Evolutionary conservation across 2,888 invertebrate genomes (phyloP).

Genomic region (Sphaeridia pumilis): DNA sequence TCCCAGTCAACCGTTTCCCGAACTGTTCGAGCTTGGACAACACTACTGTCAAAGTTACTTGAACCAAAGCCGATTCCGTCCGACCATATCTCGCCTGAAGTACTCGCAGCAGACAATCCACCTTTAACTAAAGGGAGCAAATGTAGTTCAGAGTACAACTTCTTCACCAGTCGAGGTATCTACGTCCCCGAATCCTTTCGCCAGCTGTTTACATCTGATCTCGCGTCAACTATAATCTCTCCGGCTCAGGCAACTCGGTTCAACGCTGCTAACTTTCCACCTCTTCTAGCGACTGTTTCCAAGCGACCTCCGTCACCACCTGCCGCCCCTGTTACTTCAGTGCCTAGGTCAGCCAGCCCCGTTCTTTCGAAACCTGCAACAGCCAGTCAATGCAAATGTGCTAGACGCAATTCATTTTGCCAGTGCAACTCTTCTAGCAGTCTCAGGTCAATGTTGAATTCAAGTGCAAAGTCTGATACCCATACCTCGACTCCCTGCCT

Average conservation of each 20-base stretch:
- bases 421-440: too few species aligned
- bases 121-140: slow-evolving; percentile 1
- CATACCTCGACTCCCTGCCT: too few species aligned
- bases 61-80: slow-evolving; percentile 16
- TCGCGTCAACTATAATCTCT: slow-evolving; percentile 20
- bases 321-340: not conserved
- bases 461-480: too few species aligned
- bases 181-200: slow-evolving; percentile 31
- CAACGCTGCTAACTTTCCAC: not conserved
- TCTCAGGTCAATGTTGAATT: too few species aligned
- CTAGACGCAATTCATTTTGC: too few species aligned
- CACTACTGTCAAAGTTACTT: slow-evolving; percentile 32
- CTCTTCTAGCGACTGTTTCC: slow-evolving; percentile 1
- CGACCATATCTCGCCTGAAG: not conserved
- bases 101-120: not conserved
- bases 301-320: too few species aligned
- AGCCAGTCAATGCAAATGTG: too few species aligned
- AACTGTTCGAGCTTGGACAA: slow-evolving; percentile 35
- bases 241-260: slow-evolving; percentile 6
- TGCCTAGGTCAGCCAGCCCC: not conserved
- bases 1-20: slow-evolving; percentile 35
- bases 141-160: slow-evolving; percentile 21
- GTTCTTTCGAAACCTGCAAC: not conserved
- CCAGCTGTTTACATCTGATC: slow-evolving; percentile 30
- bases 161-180: slow-evolving; percentile 25